Percentiles rank a stretch among this genome's conserved stretches.
Conservation (phyloP, 2,113 vertebrate genomes). For the Archilochus colubris region DNA sequence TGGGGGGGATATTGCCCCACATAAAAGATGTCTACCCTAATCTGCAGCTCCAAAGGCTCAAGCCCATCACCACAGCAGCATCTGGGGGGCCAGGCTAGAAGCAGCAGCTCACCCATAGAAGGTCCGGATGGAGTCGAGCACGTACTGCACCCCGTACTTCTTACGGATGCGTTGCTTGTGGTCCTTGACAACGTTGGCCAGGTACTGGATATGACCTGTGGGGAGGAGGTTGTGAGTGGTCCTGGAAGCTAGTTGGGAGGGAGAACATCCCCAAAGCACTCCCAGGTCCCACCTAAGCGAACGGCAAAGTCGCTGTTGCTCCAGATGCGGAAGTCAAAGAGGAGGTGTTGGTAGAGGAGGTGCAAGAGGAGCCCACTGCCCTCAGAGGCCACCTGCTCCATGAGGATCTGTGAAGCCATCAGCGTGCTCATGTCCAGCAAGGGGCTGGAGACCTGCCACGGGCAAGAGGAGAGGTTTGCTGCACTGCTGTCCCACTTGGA, state of each 20-base stretch:
- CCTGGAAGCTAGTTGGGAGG: fast-evolving
- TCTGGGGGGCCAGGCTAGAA: fast-evolving
- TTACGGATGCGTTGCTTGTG: conserved; percentile 89
- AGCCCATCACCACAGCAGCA: fast-evolving
- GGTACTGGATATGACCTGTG: conserved; percentile 91
- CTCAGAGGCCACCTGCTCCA: conserved; percentile 89
- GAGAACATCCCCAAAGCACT: fast-evolving
- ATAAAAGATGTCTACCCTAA: neutral
- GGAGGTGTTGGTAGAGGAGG: conserved; percentile 92
- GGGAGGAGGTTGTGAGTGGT: neutral
- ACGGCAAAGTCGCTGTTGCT: conserved; percentile 92
- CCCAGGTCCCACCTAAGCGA: conserved; percentile 79
- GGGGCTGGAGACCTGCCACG: conserved; percentile 79
- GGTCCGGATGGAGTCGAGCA: conserved; percentile 89
- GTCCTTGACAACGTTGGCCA: conserved; percentile 87
- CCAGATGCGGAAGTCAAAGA: conserved; percentile 96
- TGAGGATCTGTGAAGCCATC: conserved; percentile 88
- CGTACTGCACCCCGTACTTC: conserved; percentile 94
- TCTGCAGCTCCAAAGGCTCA: neutral
- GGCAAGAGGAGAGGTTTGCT: neutral
- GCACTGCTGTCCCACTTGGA: fast-evolving
- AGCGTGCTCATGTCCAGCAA: conserved; percentile 93
- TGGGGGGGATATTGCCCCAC: neutral
- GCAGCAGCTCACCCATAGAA: conserved; percentile 84
- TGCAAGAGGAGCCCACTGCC: conserved; percentile 84